phyloP scores from a whole-genome alignment of 2,797 vertebrate genomes.

The Anabacerthia variegaticeps region DNA sequence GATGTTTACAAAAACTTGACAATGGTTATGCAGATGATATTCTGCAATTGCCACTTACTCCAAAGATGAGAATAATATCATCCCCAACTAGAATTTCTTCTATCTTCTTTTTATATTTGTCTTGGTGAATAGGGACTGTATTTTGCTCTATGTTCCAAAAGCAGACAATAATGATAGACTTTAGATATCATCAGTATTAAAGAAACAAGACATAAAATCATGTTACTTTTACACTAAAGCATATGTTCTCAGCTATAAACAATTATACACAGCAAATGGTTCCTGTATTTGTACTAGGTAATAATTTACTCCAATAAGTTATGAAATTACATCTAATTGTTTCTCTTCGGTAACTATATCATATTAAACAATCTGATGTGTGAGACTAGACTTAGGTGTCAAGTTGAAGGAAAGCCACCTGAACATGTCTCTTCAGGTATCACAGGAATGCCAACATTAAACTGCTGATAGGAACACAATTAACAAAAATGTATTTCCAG shows the following conservation, averaged over 20 bases:
- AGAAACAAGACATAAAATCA: background rate
- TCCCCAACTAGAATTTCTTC: background rate
- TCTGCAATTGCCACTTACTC: background rate
- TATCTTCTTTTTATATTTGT: background rate
- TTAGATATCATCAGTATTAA: background rate
- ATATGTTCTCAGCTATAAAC: background rate
- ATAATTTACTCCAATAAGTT: background rate
- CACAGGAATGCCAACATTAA: background rate
- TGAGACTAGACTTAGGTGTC: background rate
- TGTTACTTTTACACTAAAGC: background rate
- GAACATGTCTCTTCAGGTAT: background rate
- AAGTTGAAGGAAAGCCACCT: background rate
- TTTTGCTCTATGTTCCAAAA: background rate
- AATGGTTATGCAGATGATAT: background rate
- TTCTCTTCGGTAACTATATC: background rate
- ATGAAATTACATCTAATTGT: background rate
- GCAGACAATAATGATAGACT: background rate
- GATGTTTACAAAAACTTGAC: background rate
- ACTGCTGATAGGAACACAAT: background rate
- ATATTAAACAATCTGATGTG: background rate
- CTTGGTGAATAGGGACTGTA: background rate
- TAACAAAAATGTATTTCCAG: background rate
- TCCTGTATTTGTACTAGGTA: background rate
- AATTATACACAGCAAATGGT: background rate
- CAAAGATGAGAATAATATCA: background rate